These are phyloP conservation scores for Rhincodon typus DNA, from an alignment of 2,797 vertebrate genomes.

Conservation along the genomic window DNA sequence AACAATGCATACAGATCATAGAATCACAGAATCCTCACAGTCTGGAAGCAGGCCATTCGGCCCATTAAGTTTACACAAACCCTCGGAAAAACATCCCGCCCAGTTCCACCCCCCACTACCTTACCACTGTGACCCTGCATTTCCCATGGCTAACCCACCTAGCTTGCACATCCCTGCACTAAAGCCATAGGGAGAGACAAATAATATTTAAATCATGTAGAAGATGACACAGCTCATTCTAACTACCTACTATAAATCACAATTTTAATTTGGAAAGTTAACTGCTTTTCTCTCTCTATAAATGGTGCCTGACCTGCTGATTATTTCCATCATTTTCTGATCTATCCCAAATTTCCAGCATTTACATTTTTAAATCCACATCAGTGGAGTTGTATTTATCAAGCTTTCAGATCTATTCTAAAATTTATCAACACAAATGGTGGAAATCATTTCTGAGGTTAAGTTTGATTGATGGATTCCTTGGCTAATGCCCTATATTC, in stretches of 20 bases:
- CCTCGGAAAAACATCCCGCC: too few relatives aligned
- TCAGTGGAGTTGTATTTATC: neutral
- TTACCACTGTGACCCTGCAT: too few relatives aligned
- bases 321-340: neutral
- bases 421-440: neutral
- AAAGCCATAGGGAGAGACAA: too few relatives aligned
- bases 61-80: too few relatives aligned
- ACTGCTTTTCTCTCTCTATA: neutral
- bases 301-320: neutral
- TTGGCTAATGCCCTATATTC: neutral
- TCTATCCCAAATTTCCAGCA: too few relatives aligned
- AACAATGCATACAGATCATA: neutral
- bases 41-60: too few relatives aligned
- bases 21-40: too few relatives aligned
- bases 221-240: neutral
- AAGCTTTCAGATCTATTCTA: neutral
- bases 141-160: too few relatives aligned
- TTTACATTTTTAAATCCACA: too few relatives aligned
- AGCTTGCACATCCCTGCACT: too few relatives aligned
- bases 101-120: too few relatives aligned
- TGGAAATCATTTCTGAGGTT: neutral
- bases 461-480: neutral
- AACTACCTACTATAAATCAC: neutral
- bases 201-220: neutral
- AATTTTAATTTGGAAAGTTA: neutral